These are phyloP conservation scores for Myopa testacea DNA, from an alignment of 2,888 invertebrate genomes.

Conservation along the genomic window DNA sequence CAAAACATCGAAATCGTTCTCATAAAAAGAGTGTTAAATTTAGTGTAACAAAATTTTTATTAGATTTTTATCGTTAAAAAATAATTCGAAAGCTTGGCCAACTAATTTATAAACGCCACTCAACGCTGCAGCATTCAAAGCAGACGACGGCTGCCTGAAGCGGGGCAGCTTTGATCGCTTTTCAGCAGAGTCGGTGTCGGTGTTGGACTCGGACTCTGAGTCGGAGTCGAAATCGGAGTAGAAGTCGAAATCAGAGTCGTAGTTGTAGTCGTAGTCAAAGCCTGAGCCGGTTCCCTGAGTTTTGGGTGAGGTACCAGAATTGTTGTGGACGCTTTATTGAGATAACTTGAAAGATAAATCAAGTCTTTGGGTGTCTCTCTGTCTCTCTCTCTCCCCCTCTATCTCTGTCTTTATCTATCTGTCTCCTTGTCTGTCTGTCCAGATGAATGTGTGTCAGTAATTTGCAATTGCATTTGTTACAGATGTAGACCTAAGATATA, in stretches of 20 bases:
- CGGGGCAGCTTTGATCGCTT: background rate
- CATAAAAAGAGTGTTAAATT: conserved; percentile 29
- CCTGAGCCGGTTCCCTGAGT: background rate
- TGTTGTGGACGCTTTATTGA: background rate
- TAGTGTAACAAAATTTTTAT: conserved; percentile 29
- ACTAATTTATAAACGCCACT: conserved; percentile 22
- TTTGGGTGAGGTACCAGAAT: background rate
- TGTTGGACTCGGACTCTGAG: no score
- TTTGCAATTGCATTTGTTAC: conserved; percentile 36
- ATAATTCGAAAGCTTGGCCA: conserved; percentile 27
- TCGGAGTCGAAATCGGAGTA: no score
- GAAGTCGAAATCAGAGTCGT: no score
- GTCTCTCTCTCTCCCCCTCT: background rate
- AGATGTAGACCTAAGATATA: conserved; percentile 23
- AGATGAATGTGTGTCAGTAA: conserved; percentile 5
- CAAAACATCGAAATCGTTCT: background rate
- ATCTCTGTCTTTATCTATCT: background rate
- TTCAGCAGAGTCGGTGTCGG: background rate
- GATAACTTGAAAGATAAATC: conserved; percentile 1
- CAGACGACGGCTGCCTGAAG: background rate
- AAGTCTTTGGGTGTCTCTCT: background rate
- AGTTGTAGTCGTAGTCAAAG: no score
- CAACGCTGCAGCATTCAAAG: background rate
- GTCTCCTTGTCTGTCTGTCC: background rate
- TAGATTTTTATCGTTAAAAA: conserved; percentile 30